Evolutionary conservation across 92 coral and sea anemone genomes (phyloP).

Genomic region (Zoanthus solanderi): DNA sequence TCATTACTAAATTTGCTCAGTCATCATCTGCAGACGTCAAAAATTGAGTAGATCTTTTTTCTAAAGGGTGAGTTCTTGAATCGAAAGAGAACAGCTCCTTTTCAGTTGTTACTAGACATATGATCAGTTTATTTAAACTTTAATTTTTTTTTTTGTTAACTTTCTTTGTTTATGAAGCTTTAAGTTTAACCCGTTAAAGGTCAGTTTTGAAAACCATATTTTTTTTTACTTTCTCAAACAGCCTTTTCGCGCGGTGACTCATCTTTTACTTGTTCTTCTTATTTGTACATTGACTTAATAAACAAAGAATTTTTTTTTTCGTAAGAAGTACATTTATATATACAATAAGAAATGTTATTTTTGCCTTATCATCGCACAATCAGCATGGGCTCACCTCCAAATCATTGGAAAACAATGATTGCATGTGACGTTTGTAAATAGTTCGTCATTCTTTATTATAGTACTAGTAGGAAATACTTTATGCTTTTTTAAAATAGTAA

Average conservation of each 20-base stretch:
- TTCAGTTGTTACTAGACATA: neutral
- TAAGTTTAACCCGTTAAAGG: too few species aligned
- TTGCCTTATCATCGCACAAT: neutral
- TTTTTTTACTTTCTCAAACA: too few species aligned
- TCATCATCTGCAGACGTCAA: neutral
- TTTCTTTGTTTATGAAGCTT: neutral
- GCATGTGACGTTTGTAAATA: neutral
- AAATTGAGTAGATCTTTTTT: neutral
- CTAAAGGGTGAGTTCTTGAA: neutral
- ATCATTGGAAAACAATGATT: neutral
- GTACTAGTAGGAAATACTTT: neutral
- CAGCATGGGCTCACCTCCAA: neutral
- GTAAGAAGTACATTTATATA: neutral
- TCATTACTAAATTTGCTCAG: neutral
- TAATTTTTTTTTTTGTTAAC: neutral
- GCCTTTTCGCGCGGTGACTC: too few species aligned
- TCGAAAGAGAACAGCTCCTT: neutral
- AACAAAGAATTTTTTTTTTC: too few species aligned
- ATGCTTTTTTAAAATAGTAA: neutral
- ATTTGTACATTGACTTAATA: too few species aligned
- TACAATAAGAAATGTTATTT: neutral
- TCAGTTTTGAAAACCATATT: too few species aligned
- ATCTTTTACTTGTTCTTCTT: too few species aligned
- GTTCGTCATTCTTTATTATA: neutral
- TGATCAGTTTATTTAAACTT: neutral